phyloP scores from a whole-genome alignment of 2,888 invertebrate species.

The Flexamia atlantica region DNA sequence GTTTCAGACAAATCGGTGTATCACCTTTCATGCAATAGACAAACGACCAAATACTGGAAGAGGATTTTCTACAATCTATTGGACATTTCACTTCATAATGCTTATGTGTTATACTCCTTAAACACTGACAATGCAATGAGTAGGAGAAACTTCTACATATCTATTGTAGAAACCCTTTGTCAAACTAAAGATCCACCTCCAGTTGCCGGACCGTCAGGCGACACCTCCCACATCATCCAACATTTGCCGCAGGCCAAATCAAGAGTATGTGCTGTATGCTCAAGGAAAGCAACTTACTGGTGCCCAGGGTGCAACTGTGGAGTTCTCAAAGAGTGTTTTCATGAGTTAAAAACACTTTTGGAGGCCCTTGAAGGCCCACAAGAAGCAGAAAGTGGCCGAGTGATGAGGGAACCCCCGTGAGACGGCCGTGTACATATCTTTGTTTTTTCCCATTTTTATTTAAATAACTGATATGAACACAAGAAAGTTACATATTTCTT shows the following conservation, averaged over 20 bases:
- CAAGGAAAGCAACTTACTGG: slow-evolving; percentile 3
- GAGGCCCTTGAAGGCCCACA: slow-evolving; percentile 3
- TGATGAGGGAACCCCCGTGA: too few relatives aligned
- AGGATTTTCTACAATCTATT: slow-evolving; percentile 29
- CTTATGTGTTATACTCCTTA: slow-evolving; percentile 22
- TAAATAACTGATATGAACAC: too few relatives aligned
- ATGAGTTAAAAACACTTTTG: slow-evolving; percentile 40
- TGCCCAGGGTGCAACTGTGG: slow-evolving; percentile 37
- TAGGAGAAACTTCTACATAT: slow-evolving; percentile 17
- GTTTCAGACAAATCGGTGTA: slow-evolving; percentile 31
- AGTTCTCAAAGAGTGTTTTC: not conserved
- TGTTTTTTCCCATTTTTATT: too few relatives aligned
- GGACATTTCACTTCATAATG: slow-evolving; percentile 15
- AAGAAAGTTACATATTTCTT: too few relatives aligned
- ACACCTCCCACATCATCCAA: not conserved
- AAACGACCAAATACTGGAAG: slow-evolving; percentile 31
- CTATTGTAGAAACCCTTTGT: slow-evolving; percentile 4
- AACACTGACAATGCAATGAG: slow-evolving; percentile 34
- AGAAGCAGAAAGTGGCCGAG: too few relatives aligned
- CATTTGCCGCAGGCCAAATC: not conserved
- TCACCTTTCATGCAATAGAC: slow-evolving; percentile 30
- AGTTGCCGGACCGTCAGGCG: not conserved
- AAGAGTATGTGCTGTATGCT: not conserved
- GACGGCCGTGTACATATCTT: too few relatives aligned
- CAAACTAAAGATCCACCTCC: not conserved